These are phyloP conservation scores for Hippoglossus hippoglossus DNA, from an alignment of 2,797 vertebrate genomes.

Conservation along the genomic window DNA sequence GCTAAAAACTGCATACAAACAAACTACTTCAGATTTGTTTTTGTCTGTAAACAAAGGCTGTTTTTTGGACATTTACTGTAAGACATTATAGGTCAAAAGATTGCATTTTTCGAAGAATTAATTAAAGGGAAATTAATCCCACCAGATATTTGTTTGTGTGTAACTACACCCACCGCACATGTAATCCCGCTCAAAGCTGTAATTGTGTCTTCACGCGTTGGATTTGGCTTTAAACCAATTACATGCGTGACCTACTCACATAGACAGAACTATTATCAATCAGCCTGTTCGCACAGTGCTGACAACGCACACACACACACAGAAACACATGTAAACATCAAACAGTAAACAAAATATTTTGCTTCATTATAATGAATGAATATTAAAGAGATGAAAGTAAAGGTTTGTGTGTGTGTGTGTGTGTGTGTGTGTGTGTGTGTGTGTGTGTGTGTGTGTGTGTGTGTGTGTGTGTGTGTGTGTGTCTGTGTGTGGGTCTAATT, in stretches of 20 bases:
- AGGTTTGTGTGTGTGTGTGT: slow-evolving; percentile 26
- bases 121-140: slow-evolving; percentile 16
- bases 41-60: too few relatives aligned
- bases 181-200: slow-evolving; percentile 21
- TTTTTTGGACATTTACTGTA: not conserved
- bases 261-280: slow-evolving; percentile 26
- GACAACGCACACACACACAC: slow-evolving; percentile 20
- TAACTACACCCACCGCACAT: slow-evolving; percentile 20
- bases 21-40: not conserved
- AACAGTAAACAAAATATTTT: slow-evolving; percentile 37
- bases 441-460: too few relatives aligned
- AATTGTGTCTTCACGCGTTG: not conserved
- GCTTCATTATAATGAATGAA: slow-evolving; percentile 55
- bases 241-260: slow-evolving; percentile 34
- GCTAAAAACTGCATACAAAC: not conserved
- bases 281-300: slow-evolving; percentile 27
- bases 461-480: slow-evolving; percentile 10
- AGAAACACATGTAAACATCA: slow-evolving; percentile 8
- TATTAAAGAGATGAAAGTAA: slow-evolving; percentile 54
- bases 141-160: slow-evolving; percentile 17
- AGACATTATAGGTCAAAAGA: not conserved
- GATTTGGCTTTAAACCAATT: slow-evolving; percentile 50
- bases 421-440: too few relatives aligned
- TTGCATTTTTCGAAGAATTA: slow-evolving; percentile 11
- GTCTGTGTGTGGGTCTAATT: slow-evolving; percentile 12